These are phyloP conservation scores for Resseliella maxima DNA, from an alignment of 2,888 invertebrate species.

Conservation along the genomic window DNA sequence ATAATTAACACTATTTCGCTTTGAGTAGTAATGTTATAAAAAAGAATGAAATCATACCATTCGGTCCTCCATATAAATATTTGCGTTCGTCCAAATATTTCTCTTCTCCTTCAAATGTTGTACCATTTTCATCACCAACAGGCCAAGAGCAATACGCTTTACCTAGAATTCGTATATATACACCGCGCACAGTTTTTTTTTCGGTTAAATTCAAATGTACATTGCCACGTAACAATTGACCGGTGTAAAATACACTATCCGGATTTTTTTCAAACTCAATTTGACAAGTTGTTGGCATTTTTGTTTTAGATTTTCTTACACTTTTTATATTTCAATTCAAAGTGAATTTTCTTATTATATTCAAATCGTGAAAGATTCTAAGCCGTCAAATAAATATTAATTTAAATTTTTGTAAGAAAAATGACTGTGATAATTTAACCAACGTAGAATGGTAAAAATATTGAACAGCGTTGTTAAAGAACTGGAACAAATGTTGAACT, in stretches of 20 bases:
- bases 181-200: conserved; percentile 1
- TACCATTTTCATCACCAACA: not conserved
- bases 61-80: conserved; percentile 64
- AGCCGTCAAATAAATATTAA: too few relatives aligned
- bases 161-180: not conserved
- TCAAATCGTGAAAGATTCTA: too few relatives aligned
- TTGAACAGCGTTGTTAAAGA: too few relatives aligned
- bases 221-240: not conserved
- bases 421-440: too few relatives aligned
- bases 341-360: too few relatives aligned
- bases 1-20: too few relatives aligned
- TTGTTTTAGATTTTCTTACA: too few relatives aligned
- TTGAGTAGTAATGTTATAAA: too few relatives aligned
- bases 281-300: conserved; percentile 36
- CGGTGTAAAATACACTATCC: not conserved
- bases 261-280: conserved; percentile 53
- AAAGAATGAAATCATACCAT: conserved; percentile 64
- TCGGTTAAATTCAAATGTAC: not conserved
- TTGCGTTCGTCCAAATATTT: conserved; percentile 66
- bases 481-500: too few relatives aligned
- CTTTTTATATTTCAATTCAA: too few relatives aligned
- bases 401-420: too few relatives aligned
- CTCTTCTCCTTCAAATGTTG: conserved; percentile 62
- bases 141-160: not conserved
- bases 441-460: too few relatives aligned